Conservation (phyloP, 2,888 invertebrate species). For the Dilophus febrilis region DNA sequence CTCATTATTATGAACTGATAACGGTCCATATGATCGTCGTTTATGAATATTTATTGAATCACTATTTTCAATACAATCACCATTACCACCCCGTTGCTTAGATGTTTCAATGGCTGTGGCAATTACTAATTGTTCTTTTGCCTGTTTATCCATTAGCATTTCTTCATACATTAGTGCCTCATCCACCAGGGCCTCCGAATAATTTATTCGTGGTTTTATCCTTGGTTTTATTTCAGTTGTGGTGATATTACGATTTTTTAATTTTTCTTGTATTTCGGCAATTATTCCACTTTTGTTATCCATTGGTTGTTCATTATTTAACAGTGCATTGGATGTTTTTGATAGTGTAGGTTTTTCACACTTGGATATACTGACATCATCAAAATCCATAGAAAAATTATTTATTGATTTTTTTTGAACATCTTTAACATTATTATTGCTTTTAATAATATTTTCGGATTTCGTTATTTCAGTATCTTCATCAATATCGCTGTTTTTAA, state of each 20-base stretch:
- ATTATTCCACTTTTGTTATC: too few relatives aligned
- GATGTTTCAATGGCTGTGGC: background rate
- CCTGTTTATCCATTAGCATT: conserved; percentile 3
- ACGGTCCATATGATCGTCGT: background rate
- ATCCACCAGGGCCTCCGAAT: conserved; percentile 6
- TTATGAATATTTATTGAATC: background rate
- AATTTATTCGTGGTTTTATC: conserved; percentile 1
- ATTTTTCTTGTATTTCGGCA: too few relatives aligned
- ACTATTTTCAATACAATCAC: background rate
- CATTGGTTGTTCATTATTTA: too few relatives aligned
- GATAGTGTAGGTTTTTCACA: too few relatives aligned
- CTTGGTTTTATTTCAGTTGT: background rate
- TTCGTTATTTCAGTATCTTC: too few relatives aligned
- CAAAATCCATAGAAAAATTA: background rate
- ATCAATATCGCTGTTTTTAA: too few relatives aligned
- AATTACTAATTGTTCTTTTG: conserved; percentile 1
- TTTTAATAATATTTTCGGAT: too few relatives aligned
- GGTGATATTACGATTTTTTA: too few relatives aligned
- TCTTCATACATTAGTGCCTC: conserved; percentile 7
- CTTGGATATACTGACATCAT: background rate
- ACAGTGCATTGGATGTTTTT: too few relatives aligned
- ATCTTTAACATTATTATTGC: too few relatives aligned
- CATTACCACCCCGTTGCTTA: background rate
- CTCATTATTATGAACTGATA: background rate
- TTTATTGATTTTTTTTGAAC: background rate